phyloP scores from a whole-genome alignment of 1,140 invertebrate genomes.

The Bursaphelenchus mucronatus region DNA sequence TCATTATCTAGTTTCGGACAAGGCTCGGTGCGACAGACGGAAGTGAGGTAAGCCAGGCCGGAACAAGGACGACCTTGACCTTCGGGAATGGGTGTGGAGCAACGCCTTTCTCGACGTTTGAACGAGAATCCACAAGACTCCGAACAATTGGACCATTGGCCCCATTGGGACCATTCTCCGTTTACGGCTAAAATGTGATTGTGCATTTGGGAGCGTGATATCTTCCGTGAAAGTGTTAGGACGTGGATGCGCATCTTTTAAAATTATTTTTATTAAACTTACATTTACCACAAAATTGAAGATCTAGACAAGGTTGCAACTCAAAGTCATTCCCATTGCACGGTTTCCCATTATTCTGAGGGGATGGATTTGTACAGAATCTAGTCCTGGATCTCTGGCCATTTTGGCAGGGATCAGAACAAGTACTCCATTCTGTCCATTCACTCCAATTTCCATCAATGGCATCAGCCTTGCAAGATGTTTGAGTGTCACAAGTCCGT shows the following conservation, averaged over 20 bases:
- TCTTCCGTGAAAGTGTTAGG: no score
- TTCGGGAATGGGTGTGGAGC: constrained; percentile 74
- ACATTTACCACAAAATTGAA: constrained; percentile 58
- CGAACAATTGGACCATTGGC: constrained; percentile 60
- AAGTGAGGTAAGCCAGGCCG: constrained; percentile 59
- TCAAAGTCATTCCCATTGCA: constrained; percentile 62
- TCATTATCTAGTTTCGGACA: constrained; percentile 11
- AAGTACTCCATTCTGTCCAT: constrained; percentile 65
- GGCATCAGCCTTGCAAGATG: constrained; percentile 62
- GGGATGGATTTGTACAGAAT: constrained; percentile 76
- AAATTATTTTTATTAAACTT: neutral
- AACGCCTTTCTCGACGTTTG: constrained; percentile 65
- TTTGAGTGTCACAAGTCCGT: constrained; percentile 70
- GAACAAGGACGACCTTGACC: constrained; percentile 69
- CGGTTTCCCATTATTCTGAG: constrained; percentile 71
- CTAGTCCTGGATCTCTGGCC: constrained; percentile 61
- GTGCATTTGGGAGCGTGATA: neutral
- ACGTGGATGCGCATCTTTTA: neutral
- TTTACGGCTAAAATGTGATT: constrained; percentile 25
- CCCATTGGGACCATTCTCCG: constrained; percentile 61
- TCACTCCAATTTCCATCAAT: constrained; percentile 62
- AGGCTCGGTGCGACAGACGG: constrained; percentile 40
- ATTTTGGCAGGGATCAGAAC: constrained; percentile 61
- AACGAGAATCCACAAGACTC: constrained; percentile 59
- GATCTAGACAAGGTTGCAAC: constrained; percentile 61